Percentiles rank a stretch among this genome's conserved stretches.
Conservation (phyloP, 1,140 invertebrate species). For the Drosophila burlai region DNA sequence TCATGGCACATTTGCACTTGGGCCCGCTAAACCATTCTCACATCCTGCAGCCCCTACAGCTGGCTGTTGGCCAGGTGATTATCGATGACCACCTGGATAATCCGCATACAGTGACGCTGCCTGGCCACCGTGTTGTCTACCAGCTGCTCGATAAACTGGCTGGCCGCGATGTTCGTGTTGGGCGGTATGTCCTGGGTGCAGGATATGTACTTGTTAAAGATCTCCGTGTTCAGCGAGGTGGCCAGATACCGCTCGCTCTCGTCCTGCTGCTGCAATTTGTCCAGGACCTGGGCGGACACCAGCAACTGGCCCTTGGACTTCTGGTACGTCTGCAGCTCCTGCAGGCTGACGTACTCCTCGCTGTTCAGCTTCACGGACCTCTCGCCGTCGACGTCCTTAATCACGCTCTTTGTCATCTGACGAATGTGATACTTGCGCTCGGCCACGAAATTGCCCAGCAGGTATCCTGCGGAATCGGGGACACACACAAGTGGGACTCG, state of each 20-base stretch:
- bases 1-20: constrained; percentile 11
- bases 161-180: constrained; percentile 74
- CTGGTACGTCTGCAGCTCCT: constrained; percentile 74
- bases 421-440: constrained; percentile 83
- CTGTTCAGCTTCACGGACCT: constrained; percentile 64
- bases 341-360: constrained; percentile 69
- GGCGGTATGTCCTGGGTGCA: constrained; percentile 82
- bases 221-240: constrained; percentile 80
- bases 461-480: constrained; percentile 65
- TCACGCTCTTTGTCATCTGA: constrained; percentile 69
- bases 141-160: constrained; percentile 79
- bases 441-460: constrained; percentile 81
- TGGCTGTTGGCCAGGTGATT: constrained; percentile 75
- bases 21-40: constrained; percentile 22
- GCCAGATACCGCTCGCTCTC: constrained; percentile 70
- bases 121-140: constrained; percentile 77
- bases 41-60: constrained; percentile 33
- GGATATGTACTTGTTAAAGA: constrained; percentile 82
- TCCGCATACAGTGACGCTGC: constrained; percentile 75
- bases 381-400: constrained; percentile 42
- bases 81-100: constrained; percentile 79
- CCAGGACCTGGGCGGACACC: constrained; percentile 65
- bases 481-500: constrained; percentile 55
- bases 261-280: constrained; percentile 73
- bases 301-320: constrained; percentile 74